Base-by-base conservation (phyloP, 2,888 invertebrate genomes). In the Coleophora deauratella region DNA sequence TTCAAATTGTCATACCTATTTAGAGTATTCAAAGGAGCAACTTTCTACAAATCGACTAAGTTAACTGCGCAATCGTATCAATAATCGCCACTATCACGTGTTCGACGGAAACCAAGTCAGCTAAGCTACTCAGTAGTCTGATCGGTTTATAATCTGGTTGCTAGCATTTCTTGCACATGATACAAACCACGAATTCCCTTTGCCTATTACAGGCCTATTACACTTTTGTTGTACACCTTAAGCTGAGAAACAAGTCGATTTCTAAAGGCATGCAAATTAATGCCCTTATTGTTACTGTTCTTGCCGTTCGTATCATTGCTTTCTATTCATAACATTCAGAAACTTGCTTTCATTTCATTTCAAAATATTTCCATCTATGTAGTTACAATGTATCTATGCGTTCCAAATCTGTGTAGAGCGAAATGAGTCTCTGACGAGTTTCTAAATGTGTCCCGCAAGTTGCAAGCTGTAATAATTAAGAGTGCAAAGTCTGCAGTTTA, bases 191-290 rank as follows among this genome's bases (percentile, higher is more conserved):
- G 63, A 68, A 58, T 69, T 78, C 31, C 6, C 10, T 60, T 63
- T 59, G 54, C 60, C 63, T 63, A 71, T 66, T 59, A 58, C 58
- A 63, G 64, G 58, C 59, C 68, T 59, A 70, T 66, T 65, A 71
- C 67, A 66, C 67, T 75, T 75, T 76, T 76, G 71, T 75, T 67
- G 63, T 66, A 67, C 71, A n/a, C 77, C 69, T 56, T 66, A 59
- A 69, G 68, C 66, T 57, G 58, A 52, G 58, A 61, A 61, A 64
- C 57, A 47, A 60, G 52, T 47, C 41, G 58, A 72, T 80, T 80
- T 79, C 80, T 73, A 73, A 72, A 70, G 65, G 53, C 54, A 63
- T 61, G 54, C 55, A 60, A 45, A 45, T 45, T 27, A 64, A 60
- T 59, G 61, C 54, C 57, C 55, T 62, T 53, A 53, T 35, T 38